Evolutionary conservation across 2,888 invertebrate genomes (phyloP).

Genomic region (Oscheius sp.): DNA sequence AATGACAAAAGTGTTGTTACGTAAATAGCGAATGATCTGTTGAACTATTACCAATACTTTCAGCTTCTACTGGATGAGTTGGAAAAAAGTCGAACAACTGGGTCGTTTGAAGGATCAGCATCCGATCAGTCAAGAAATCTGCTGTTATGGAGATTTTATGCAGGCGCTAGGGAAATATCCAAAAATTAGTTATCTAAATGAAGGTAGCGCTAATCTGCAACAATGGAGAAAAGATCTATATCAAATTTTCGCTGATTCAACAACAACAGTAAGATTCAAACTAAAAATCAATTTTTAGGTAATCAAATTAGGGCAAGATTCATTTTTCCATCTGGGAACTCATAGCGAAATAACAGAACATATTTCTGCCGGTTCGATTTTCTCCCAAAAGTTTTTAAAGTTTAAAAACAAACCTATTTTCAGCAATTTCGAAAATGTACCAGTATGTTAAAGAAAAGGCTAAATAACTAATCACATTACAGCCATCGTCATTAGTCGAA

Average conservation of each 20-base stretch:
- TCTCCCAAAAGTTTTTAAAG: slow-evolving; percentile 13
- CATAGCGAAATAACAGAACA: slow-evolving; percentile 38
- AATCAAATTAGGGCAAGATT: slow-evolving; percentile 32
- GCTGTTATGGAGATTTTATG: slow-evolving; percentile 73
- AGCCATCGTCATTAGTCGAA: slow-evolving; percentile 21
- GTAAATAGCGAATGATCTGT: background rate
- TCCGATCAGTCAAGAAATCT: slow-evolving; percentile 71
- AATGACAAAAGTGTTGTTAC: too few relatives aligned
- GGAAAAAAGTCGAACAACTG: slow-evolving; percentile 21
- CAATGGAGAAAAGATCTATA: background rate
- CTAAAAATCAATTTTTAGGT: slow-evolving; percentile 34
- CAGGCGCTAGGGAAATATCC: slow-evolving; percentile 71
- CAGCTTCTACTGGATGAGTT: slow-evolving; percentile 50
- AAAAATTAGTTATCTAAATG: slow-evolving; percentile 66
- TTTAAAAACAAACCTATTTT: background rate
- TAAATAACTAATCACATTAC: background rate
- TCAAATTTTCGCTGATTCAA: background rate
- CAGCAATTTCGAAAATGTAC: background rate
- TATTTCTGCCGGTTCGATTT: slow-evolving; percentile 24
- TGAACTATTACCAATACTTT: background rate
- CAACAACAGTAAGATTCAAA: slow-evolving; percentile 29
- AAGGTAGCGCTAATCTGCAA: slow-evolving; percentile 28
- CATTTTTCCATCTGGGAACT: slow-evolving; percentile 54
- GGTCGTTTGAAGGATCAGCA: slow-evolving; percentile 44
- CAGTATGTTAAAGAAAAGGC: background rate